Conservation (phyloP, 2,113 vertebrate species). For the Bolborhynchus lineola region DNA sequence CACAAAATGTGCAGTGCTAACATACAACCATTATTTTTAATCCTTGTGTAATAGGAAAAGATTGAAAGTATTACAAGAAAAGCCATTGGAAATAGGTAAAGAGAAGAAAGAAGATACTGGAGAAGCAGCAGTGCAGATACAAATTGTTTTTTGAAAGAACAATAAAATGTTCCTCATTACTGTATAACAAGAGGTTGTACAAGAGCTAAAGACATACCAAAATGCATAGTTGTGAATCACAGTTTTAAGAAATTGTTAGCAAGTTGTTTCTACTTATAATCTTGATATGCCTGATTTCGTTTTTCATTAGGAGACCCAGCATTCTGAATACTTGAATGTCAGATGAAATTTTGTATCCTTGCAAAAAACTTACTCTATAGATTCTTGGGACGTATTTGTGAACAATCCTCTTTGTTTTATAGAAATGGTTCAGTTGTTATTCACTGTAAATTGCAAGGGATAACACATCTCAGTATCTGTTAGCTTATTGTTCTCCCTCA, state of each 20-base stretch:
- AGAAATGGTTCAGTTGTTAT: not conserved
- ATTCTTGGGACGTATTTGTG: not conserved
- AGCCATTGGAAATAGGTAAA: not conserved
- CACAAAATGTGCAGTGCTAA: not conserved
- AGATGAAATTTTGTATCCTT: not conserved
- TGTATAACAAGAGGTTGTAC: not conserved
- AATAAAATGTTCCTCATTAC: not conserved
- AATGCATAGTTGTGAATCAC: not conserved
- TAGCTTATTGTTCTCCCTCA: not conserved
- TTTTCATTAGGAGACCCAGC: conserved; percentile 39
- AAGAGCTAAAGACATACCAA: not conserved
- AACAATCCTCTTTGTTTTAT: not conserved
- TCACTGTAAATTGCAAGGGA: not conserved
- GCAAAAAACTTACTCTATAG: not conserved
- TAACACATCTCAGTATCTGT: not conserved
- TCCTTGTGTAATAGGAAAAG: not conserved
- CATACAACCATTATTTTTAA: not conserved
- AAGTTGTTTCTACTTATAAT: not conserved
- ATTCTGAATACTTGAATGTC: conserved; percentile 37
- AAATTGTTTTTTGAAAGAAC: not conserved
- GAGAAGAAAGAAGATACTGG: not conserved
- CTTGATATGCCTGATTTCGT: conserved; percentile 10
- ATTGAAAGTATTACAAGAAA: not conserved
- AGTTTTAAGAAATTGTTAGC: not conserved
- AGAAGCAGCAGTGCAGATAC: not conserved